Evolutionary conservation across 1,140 invertebrate genomes (phyloP), one percentile per base, ranked within the genome.

Genomic region (Trichomalopsis sarcophagae): DNA sequence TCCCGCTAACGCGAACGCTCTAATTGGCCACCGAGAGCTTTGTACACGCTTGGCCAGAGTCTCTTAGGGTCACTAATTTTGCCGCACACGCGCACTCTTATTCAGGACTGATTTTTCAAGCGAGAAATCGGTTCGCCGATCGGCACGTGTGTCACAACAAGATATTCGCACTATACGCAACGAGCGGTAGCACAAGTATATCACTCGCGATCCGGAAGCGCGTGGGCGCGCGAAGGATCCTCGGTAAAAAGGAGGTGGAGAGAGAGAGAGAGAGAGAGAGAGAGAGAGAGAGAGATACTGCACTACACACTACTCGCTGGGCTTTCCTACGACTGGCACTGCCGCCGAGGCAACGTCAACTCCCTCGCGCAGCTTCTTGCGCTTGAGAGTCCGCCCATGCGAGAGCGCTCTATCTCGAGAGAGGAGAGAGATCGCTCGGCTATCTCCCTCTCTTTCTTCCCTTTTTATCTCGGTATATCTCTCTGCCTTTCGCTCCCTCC

Each of bases 401-500:
- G 50, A 33, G 76, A 23, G 3, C n/a, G 9, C 68, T 33, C 73
- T 40, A 40, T 74, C 73, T 74, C 17, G 76, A 55, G 76, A 23
- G 76, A 55, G 27, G 36, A 40, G 36, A 40, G 36, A 75, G 30
- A 75, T 36, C 30, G 30, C 30, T n/a, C 33, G 73, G n/a, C 71
- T 62, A 62, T 62, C 33, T 75, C 73, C 33, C 73, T 75, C 73
- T 75, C 36, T 75, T 71, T 71, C 68, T 33, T 71, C 68, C 30
- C 73, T 33, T 33, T 75, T 33, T 75, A 27, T 40, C 73, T 40
- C 17, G 36, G 21, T 75, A n/a, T 44, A 21, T 82, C 47, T 21
- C 62, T 69, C 40, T 81, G 77, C 85, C 83, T 84, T 81, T 55
- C 75, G 73, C 68, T 77, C n/a, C n/a, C 50, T 50, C 55, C 50